Evolutionary conservation across 2,797 vertebrate genomes (phyloP).

Genomic region (Notamacropus eugenii): DNA sequence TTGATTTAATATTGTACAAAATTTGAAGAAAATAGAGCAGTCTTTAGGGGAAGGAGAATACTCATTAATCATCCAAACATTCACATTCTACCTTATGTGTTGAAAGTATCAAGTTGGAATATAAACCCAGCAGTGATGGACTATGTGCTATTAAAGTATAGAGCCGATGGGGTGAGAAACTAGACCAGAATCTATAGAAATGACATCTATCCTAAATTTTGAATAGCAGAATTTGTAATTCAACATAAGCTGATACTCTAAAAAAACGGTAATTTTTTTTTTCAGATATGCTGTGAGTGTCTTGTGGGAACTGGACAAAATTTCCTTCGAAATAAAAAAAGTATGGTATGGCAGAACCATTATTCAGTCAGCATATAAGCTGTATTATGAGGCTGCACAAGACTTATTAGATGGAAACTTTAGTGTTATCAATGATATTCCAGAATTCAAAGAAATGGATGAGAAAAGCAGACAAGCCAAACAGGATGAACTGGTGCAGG

Average conservation of each 20-base stretch:
- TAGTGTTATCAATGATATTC: slow-evolving; percentile 81
- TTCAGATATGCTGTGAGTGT: slow-evolving; percentile 95
- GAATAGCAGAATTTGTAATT: slow-evolving; percentile 8
- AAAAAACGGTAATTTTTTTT: slow-evolving; percentile 24
- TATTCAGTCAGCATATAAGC: slow-evolving; percentile 94
- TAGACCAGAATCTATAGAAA: slow-evolving; percentile 18
- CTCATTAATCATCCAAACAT: background rate
- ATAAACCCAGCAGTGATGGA: background rate
- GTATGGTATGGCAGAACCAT: slow-evolving; percentile 91
- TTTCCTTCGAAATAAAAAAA: slow-evolving; percentile 83
- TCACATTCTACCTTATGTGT: background rate
- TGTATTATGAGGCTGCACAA: slow-evolving; percentile 95
- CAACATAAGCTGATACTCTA: slow-evolving; percentile 15
- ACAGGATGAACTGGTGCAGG: slow-evolving; percentile 86
- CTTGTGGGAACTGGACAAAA: slow-evolving; percentile 92
- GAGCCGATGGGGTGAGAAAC: slow-evolving; percentile 13
- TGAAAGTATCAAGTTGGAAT: background rate
- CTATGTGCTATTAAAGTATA: background rate
- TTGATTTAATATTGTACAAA: slow-evolving; percentile 46
- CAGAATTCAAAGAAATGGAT: slow-evolving; percentile 86
- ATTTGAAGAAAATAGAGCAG: slow-evolving; percentile 13
- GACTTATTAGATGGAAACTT: slow-evolving; percentile 89
- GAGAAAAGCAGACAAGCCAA: slow-evolving; percentile 78
- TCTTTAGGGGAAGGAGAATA: background rate
- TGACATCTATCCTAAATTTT: slow-evolving; percentile 27